These are phyloP conservation scores for Aphelenchoides fujianensis DNA, from an alignment of 1,140 invertebrate species.

Conservation along the genomic window DNA sequence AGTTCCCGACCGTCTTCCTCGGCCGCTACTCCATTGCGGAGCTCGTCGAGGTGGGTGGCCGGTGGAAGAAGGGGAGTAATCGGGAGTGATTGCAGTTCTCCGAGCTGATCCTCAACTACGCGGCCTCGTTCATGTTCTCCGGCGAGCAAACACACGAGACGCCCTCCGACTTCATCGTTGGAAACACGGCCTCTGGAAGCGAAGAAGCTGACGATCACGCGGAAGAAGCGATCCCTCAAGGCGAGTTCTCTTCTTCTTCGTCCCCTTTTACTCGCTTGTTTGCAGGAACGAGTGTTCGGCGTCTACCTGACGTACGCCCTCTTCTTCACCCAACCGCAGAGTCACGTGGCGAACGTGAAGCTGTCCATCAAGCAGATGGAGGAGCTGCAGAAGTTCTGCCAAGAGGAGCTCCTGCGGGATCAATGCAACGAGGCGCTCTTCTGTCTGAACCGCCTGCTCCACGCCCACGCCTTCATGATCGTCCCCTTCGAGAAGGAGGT, in stretches of 20 bases:
- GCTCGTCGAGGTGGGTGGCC: slow-evolving; percentile 26
- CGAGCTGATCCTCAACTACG: slow-evolving; percentile 25
- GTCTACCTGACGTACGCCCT: slow-evolving; percentile 32
- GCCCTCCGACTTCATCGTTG: not conserved
- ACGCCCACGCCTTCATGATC: slow-evolving; percentile 32
- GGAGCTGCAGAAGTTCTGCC: slow-evolving; percentile 27
- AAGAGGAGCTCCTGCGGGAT: slow-evolving; percentile 29
- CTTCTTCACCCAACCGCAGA: slow-evolving; percentile 35
- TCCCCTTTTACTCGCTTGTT: slow-evolving; percentile 7
- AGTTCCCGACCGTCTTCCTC: slow-evolving; percentile 36
- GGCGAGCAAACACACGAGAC: not conserved
- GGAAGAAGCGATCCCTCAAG: slow-evolving; percentile 9
- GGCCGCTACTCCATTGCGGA: slow-evolving; percentile 36
- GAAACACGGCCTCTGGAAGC: not conserved
- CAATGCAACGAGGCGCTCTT: slow-evolving; percentile 35
- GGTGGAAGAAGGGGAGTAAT: not conserved
- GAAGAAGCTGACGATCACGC: not conserved
- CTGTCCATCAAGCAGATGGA: slow-evolving; percentile 34
- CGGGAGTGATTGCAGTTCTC: slow-evolving; percentile 23
- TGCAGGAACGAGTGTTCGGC: slow-evolving; percentile 35
- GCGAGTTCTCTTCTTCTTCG: not conserved
- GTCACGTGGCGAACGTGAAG: slow-evolving; percentile 27
- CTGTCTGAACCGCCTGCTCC: slow-evolving; percentile 28
- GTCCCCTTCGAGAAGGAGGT: slow-evolving; percentile 35
- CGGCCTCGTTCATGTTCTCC: slow-evolving; percentile 31